phyloP scores from a whole-genome alignment of 2,797 vertebrate genomes.

The Todus mexicanus region DNA sequence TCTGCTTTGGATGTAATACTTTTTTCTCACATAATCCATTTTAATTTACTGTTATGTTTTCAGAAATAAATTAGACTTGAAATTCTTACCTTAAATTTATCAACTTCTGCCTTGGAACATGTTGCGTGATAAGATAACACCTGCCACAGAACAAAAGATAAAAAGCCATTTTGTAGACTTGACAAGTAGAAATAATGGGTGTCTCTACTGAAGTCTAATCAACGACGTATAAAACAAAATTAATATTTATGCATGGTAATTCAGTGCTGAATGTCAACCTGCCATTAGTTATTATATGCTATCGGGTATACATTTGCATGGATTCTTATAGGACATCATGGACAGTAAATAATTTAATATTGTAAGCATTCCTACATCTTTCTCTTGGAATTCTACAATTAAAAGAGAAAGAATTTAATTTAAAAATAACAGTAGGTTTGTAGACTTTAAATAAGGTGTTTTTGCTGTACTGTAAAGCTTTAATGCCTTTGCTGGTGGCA shows the following conservation, averaged over 20 bases:
- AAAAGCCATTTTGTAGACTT: neutral
- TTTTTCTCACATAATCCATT: neutral
- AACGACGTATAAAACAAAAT: conserved; percentile 25
- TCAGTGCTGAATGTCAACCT: conserved; percentile 2
- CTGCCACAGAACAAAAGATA: conserved; percentile 74
- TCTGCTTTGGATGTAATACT: neutral
- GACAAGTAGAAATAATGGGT: neutral
- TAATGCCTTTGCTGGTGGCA: neutral
- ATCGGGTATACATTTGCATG: neutral
- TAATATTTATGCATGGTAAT: neutral
- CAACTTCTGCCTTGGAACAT: conserved; percentile 97
- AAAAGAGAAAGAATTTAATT: neutral
- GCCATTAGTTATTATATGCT: neutral
- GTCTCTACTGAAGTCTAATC: neutral
- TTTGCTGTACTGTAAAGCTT: neutral
- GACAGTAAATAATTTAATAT: neutral
- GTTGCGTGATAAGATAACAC: conserved; percentile 98
- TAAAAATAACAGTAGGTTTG: neutral
- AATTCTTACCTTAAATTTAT: conserved; percentile 96
- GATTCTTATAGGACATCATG: neutral
- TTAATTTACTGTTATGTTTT: neutral
- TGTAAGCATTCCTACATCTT: neutral
- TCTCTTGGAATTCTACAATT: neutral
- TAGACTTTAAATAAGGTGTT: neutral
- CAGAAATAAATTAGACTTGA: neutral